phyloP scores from a whole-genome alignment of 2,113 vertebrate species.

The Passer domesticus region DNA sequence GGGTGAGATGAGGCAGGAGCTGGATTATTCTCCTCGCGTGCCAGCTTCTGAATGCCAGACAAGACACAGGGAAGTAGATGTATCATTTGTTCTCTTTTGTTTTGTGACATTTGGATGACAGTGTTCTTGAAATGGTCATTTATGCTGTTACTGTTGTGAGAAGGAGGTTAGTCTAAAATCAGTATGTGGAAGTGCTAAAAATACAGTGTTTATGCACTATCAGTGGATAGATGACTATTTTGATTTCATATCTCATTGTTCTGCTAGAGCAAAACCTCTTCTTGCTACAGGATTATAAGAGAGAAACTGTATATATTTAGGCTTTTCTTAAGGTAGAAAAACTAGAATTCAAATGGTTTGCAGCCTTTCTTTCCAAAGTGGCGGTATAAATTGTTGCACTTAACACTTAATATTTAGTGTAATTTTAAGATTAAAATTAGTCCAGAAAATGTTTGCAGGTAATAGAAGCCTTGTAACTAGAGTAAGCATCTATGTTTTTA shows the following conservation, averaged over 20 bases:
- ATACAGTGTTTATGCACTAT: slow-evolving; percentile 15
- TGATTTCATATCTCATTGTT: slow-evolving; percentile 29
- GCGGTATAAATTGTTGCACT: neutral
- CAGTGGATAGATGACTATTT: neutral
- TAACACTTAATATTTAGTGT: neutral
- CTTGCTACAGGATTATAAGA: neutral
- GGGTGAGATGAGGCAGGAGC: neutral
- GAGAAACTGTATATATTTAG: neutral
- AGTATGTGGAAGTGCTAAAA: neutral
- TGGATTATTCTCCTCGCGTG: neutral
- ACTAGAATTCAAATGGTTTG: neutral
- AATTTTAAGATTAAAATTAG: neutral
- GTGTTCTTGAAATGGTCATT: slow-evolving; percentile 15
- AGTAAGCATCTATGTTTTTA: neutral
- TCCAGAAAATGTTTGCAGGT: neutral
- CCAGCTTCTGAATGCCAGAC: neutral
- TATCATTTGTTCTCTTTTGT: neutral
- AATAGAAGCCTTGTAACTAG: neutral
- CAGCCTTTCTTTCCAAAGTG: neutral
- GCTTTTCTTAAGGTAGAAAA: neutral
- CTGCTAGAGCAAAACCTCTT: neutral
- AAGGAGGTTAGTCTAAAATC: slow-evolving; percentile 26
- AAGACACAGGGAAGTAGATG: neutral
- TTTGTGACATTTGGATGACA: slow-evolving; percentile 34
- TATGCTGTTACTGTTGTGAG: neutral